Percentiles rank a stretch among this genome's conserved stretches.
phyloP scores from a whole-genome alignment of 2,113 vertebrate genomes.

The Catharus minimus region DNA sequence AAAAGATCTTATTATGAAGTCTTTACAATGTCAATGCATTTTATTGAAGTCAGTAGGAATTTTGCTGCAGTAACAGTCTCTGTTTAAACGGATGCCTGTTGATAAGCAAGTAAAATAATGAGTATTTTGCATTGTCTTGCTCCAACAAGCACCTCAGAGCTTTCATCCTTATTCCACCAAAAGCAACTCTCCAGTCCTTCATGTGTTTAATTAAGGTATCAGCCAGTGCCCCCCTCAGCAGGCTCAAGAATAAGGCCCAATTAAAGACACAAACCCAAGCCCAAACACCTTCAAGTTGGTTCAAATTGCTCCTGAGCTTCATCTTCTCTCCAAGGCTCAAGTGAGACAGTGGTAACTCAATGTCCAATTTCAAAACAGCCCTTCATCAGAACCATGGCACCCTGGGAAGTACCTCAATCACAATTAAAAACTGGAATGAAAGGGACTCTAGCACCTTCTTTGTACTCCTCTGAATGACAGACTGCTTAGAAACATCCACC shows the following conservation, averaged over 20 bases:
- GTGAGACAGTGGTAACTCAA: neutral
- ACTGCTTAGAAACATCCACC: neutral
- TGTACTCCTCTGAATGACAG: neutral
- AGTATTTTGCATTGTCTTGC: slow-evolving; percentile 24
- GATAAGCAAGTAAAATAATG: slow-evolving; percentile 51
- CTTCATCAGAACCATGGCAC: neutral
- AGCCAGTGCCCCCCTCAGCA: neutral
- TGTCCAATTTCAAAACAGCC: neutral
- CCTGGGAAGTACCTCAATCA: neutral
- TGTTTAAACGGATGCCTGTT: neutral
- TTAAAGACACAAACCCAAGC: slow-evolving; percentile 21
- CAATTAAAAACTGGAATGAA: neutral
- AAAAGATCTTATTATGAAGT: slow-evolving; percentile 62
- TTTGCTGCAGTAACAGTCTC: slow-evolving; percentile 41
- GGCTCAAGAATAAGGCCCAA: slow-evolving; percentile 1
- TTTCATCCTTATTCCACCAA: slow-evolving; percentile 27
- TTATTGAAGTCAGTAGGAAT: slow-evolving; percentile 62
- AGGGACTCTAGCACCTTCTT: neutral
- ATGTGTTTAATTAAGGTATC: slow-evolving; percentile 25
- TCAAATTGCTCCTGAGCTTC: neutral
- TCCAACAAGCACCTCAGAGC: slow-evolving; percentile 27
- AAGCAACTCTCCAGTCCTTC: neutral
- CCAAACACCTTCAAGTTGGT: neutral
- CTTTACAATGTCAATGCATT: slow-evolving; percentile 42
- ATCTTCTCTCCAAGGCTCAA: neutral